Base-by-base conservation (phyloP, 1,140 invertebrate species). In the Pygmarrhopalites habei region DNA sequence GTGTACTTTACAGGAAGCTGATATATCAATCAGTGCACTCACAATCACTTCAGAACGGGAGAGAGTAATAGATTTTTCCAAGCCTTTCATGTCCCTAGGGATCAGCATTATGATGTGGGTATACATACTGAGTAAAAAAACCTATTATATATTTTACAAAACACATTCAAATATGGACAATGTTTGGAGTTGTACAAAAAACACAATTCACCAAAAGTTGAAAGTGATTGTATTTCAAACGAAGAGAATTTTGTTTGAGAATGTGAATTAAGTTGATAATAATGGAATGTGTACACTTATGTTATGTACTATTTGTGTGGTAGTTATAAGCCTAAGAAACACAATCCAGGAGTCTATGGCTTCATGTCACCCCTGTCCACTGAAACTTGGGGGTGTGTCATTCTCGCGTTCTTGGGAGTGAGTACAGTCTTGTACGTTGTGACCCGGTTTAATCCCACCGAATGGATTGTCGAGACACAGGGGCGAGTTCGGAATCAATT, bases 31-130 rank as follows among this genome's bases (percentile, higher is more conserved):
- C 21, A 80, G 82, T 14, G 80, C 82, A 2, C 72, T 85, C 44
- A 85, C 84, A 35, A 85, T 85, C 65, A 85, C 81, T 26, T 75
- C 79, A 72, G 73, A 79, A 35, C 60, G 84, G 49, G 84, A 86
- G 74, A 74, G 82, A 69, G 82, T 83, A 15, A 82, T 86, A 55
- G 84, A 86, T 73, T 73, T 73, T 47, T 82, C 82, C n/a, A 86
- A 86, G 73, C 84, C 84, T 25, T 86, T 85, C 74, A 81, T 86
- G 76, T 83, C 82, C 57, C 76, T 85, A 2, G 84, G 85, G 30
- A 62, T 62, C 26, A 49, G 41, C 62, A 86, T 85, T 59, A 80
- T 85, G 75, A 84, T 35, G 32, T 85, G n/a, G n/a, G n/a, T n/a
- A n/a, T n/a, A n/a, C n/a, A n/a, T n/a, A n/a, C n/a, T n/a, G n/a